These are phyloP conservation scores for Poecilia wingei DNA, from an alignment of 2,797 vertebrate species.

Conservation along the genomic window DNA sequence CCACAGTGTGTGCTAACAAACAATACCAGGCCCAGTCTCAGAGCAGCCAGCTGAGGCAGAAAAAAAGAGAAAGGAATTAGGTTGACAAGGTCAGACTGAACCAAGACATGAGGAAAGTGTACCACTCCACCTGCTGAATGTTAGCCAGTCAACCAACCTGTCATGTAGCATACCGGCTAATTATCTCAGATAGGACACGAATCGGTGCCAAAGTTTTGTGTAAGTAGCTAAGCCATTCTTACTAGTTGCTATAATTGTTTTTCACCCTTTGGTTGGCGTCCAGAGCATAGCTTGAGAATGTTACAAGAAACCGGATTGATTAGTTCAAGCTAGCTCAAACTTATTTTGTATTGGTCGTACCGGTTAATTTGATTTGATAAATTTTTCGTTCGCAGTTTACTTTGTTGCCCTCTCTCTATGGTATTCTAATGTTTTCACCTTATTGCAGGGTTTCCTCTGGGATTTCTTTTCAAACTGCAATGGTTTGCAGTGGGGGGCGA, in stretches of 20 bases:
- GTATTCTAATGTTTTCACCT: neutral
- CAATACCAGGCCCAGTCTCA: conserved; percentile 65
- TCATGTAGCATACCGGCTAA: conserved; percentile 32
- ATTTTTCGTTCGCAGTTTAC: neutral
- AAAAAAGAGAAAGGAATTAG: conserved; percentile 60
- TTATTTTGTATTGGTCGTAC: neutral
- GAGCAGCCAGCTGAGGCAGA: conserved; percentile 53
- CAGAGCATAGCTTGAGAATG: neutral
- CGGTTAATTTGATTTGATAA: neutral
- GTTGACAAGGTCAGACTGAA: conserved; percentile 70
- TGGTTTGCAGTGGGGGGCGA: too few species aligned
- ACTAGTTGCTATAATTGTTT: conserved; percentile 18
- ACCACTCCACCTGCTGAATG: conserved; percentile 64
- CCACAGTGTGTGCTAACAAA: conserved; percentile 61
- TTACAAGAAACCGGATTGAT: neutral
- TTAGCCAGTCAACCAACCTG: conserved; percentile 38
- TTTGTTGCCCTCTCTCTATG: neutral
- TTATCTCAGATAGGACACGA: conserved; percentile 35
- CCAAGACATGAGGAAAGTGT: conserved; percentile 61
- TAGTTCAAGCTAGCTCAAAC: neutral
- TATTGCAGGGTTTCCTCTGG: neutral
- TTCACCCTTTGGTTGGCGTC: neutral
- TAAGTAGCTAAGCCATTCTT: conserved; percentile 18
- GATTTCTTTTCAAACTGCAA: too few species aligned
- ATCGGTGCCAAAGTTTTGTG: conserved; percentile 20